These are phyloP conservation scores for Lordiphosa clarofinis DNA, from an alignment of 1,140 invertebrate genomes.

Conservation along the genomic window DNA sequence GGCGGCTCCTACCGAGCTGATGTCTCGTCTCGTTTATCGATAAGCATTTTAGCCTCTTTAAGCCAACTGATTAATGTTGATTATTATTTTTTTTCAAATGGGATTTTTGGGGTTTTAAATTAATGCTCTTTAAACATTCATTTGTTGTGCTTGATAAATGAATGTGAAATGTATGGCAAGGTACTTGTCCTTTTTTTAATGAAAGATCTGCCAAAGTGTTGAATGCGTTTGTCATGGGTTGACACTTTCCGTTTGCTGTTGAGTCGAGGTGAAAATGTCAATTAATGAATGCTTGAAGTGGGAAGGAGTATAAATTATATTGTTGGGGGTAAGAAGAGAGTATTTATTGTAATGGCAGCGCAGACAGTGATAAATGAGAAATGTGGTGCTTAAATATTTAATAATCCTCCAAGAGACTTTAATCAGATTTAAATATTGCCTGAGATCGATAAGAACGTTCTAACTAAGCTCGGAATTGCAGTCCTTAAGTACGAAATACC, in stretches of 20 bases:
- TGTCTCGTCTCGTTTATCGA: constrained; percentile 60
- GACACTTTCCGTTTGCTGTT: constrained; percentile 5
- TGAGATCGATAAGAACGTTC: too few relatives aligned
- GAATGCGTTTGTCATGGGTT: constrained; percentile 28
- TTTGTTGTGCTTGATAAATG: constrained; percentile 63
- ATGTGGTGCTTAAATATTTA: too few relatives aligned
- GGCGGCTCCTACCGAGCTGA: constrained; percentile 6
- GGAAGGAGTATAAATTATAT: too few relatives aligned
- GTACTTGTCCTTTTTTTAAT: constrained; percentile 14
- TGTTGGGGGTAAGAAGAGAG: constrained; percentile 3
- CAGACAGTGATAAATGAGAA: constrained; percentile 9
- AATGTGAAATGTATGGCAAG: constrained; percentile 47
- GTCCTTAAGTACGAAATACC: too few relatives aligned
- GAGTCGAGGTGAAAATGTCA: constrained; percentile 13
- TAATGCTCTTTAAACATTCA: constrained; percentile 51
- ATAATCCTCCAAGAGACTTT: too few relatives aligned
- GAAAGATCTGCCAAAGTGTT: constrained; percentile 26
- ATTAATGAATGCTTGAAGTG: constrained; percentile 28
- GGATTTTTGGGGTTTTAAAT: constrained; percentile 17
- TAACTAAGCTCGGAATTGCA: too few relatives aligned
- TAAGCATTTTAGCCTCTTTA: constrained; percentile 51
- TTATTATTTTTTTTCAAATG: constrained; percentile 42
- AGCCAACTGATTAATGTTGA: constrained; percentile 71
- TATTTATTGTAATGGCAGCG: background rate
- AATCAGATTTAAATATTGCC: too few relatives aligned